These are phyloP conservation scores for Tachina lurida DNA, from an alignment of 2,888 invertebrate genomes.

Conservation along the genomic window DNA sequence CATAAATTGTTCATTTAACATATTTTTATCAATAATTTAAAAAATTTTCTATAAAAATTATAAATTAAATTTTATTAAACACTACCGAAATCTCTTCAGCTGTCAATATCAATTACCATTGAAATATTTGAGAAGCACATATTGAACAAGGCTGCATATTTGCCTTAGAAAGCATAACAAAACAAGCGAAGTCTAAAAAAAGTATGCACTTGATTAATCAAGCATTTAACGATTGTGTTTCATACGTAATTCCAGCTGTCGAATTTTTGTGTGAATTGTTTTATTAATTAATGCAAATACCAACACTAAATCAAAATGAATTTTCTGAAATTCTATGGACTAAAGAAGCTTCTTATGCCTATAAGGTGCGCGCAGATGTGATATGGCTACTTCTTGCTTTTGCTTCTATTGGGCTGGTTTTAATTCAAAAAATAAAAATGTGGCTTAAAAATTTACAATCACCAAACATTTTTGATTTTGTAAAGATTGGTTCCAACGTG, in stretches of 20 bases:
- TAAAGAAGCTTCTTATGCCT: background rate
- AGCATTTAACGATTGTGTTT: conserved; percentile 25
- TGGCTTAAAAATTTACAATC: too few relatives aligned
- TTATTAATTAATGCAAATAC: conserved; percentile 63
- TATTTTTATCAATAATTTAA: too few relatives aligned
- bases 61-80: too few relatives aligned
- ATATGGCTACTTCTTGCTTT: background rate
- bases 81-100: too few relatives aligned
- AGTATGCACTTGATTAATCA: conserved; percentile 53
- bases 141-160: too few relatives aligned
- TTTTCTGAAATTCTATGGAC: conserved; percentile 21
- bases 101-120: too few relatives aligned
- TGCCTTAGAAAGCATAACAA: conserved; percentile 14
- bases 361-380: background rate
- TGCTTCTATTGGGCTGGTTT: background rate
- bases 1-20: too few relatives aligned
- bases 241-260: background rate
- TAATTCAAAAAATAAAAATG: too few relatives aligned
- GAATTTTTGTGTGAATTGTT: conserved; percentile 38
- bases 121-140: too few relatives aligned
- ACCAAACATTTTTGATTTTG: too few relatives aligned
- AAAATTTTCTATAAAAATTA: too few relatives aligned
- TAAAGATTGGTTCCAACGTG: too few relatives aligned
- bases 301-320: conserved; percentile 58
- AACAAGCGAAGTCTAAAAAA: conserved; percentile 21